phyloP scores from a whole-genome alignment of 2,797 vertebrate genomes.

The Leuciscus waleckii region DNA sequence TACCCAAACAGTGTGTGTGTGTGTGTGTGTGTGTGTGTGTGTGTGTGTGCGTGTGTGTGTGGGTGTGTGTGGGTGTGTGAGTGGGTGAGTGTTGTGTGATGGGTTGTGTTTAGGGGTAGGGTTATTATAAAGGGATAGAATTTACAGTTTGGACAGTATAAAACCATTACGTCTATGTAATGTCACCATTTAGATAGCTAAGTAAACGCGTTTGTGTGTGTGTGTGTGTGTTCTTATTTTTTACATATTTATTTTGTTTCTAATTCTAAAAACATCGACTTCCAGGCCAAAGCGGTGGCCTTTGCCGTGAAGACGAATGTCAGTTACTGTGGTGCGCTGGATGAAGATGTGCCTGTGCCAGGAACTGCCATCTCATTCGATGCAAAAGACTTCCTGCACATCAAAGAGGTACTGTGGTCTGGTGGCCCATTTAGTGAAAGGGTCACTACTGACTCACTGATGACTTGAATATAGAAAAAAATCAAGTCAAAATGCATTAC shows the following conservation, averaged over 20 bases:
- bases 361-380: constrained; percentile 95
- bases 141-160: no score
- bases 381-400: constrained; percentile 94
- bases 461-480: constrained; percentile 17
- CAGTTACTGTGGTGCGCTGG: constrained; percentile 89
- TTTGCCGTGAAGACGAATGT: constrained; percentile 95
- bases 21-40: no score
- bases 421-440: background rate
- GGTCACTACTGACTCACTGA: background rate
- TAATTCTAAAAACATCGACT: constrained; percentile 12
- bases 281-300: constrained; percentile 91
- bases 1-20: background rate
- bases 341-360: constrained; percentile 90
- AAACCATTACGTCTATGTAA: no score
- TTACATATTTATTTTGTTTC: background rate
- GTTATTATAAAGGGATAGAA: no score
- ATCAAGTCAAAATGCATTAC: background rate
- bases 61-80: no score
- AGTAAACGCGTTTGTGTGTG: no score
- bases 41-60: no score
- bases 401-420: constrained; percentile 86
- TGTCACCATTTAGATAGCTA: no score
- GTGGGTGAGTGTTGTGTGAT: no score
- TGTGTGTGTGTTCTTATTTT: background rate
- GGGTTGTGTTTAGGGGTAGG: no score